Evolutionary conservation across 2,113 vertebrate genomes (phyloP).

Genomic region (Andinoacara biseriatus): DNA sequence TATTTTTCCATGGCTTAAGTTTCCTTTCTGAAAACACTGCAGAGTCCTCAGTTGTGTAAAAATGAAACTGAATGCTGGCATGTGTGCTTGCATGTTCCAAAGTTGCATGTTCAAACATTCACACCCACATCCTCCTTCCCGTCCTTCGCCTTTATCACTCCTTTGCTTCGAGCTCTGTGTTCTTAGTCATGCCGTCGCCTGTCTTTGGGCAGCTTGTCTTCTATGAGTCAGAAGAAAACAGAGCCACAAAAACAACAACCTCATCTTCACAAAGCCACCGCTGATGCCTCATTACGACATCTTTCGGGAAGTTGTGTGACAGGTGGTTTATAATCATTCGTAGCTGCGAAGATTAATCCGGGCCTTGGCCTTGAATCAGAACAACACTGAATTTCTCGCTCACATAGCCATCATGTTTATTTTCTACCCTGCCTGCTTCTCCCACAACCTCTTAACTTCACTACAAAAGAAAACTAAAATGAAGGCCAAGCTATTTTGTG

Average conservation of each 20-base stretch:
- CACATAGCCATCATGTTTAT: background rate
- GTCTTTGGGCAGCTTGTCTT: background rate
- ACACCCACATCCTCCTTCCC: background rate
- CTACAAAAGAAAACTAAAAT: background rate
- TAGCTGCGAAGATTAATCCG: slow-evolving; percentile 7
- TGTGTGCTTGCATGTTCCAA: background rate
- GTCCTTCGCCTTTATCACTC: background rate
- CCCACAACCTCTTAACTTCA: background rate
- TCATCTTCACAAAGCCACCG: background rate
- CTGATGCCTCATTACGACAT: slow-evolving; percentile 1
- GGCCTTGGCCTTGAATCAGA: background rate
- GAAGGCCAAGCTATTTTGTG: background rate
- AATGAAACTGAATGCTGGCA: slow-evolving; percentile 16
- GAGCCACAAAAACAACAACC: slow-evolving; percentile 18
- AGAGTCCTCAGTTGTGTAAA: background rate
- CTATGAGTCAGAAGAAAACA: slow-evolving; percentile 25
- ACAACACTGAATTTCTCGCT: background rate
- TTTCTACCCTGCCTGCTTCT: background rate
- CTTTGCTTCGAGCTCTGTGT: background rate
- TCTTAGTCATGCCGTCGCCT: background rate
- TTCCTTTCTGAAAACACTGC: slow-evolving; percentile 24
- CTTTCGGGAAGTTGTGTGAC: background rate
- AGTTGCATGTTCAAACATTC: slow-evolving; percentile 3
- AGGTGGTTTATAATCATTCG: slow-evolving; percentile 13
- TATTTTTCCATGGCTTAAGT: slow-evolving; percentile 41